Evolutionary conservation across 2,888 invertebrate species (phyloP), one percentile per base, ranked within the genome.

Genomic region (Altica lythri): DNA sequence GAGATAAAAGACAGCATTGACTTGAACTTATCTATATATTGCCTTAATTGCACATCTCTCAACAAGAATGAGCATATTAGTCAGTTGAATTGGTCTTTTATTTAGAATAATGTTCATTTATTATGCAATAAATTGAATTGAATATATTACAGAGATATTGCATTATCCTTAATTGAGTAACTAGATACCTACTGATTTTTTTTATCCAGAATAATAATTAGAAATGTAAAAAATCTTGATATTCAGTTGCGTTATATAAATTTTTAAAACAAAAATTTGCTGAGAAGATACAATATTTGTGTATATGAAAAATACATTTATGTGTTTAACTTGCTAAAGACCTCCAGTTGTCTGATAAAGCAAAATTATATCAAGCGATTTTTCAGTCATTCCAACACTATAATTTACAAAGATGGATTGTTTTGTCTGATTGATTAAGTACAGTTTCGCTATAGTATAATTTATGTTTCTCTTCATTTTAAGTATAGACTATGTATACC

Each of bases 351-450:
- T 18, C 12, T 19, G 38, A 6, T 1, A 34, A 38, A 38, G n/a
- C 37, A 38, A 18, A 38, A 38, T 38, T 38, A 38, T 38, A 22
- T 18, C 17, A 38, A 13, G 38, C 18, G 19, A 12, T 19, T 22
- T 38, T 38, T 38, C 38, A 19, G 14, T 38, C 38, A 43, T 43
- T 29, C 16, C 40, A 35, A 29, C 34, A 18, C 43, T 53, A 19
- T 48, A 53, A 53, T 53, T 53, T 53, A 29, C 25, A 34, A 47
- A 48, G 47, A 40, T 25, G 43, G 42, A 47, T 42, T 53, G 47
- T 42, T 53, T 51, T 46, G 42, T 42, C 34, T 40, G 43, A 53
- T 53, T 53, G 47, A 53, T 53, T 42, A 53, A 53, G 47, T 47
- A 53, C 53, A 27, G 47, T 35, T 53, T 18, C 53, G 42, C 42